These are phyloP conservation scores for Limnephilus rhombicus DNA, from an alignment of 2,888 invertebrate species.

Conservation along the genomic window DNA sequence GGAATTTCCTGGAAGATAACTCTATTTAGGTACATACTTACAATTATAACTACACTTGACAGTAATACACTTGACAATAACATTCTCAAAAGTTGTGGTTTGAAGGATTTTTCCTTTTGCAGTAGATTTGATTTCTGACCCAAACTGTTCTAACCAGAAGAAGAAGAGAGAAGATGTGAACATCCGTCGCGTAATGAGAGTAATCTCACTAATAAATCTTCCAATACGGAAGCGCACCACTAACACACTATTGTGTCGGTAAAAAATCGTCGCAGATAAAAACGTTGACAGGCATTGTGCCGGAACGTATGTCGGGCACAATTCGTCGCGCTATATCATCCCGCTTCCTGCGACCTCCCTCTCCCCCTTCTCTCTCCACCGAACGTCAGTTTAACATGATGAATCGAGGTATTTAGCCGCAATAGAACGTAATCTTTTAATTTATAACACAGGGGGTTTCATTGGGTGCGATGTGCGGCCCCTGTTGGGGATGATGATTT, in stretches of 20 bases:
- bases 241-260: slow-evolving; percentile 51
- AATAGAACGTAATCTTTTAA: slow-evolving; percentile 65
- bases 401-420: slow-evolving; percentile 65
- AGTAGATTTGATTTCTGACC: not conserved
- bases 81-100: too few relatives aligned
- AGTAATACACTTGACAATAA: too few relatives aligned
- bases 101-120: not conserved
- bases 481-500: not conserved
- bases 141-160: not conserved
- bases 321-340: slow-evolving; percentile 57
- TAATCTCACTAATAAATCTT: slow-evolving; percentile 46
- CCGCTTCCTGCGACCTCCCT: slow-evolving; percentile 11
- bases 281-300: slow-evolving; percentile 56
- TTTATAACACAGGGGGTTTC: slow-evolving; percentile 63
- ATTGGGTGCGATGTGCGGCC: slow-evolving; percentile 35
- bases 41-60: too few relatives aligned
- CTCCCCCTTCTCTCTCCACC: slow-evolving; percentile 40
- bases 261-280: slow-evolving; percentile 54
- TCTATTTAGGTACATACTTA: too few relatives aligned
- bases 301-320: slow-evolving; percentile 48
- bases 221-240: slow-evolving; percentile 20
- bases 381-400: slow-evolving; percentile 65
- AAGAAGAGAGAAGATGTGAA: not conserved
- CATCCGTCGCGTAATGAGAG: slow-evolving; percentile 34
- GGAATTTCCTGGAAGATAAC: too few relatives aligned